Percentiles rank a stretch among this genome's conserved stretches.
Evolutionary conservation across 2,113 vertebrate species (phyloP).

Genomic region (Dromiciops gliroides): DNA sequence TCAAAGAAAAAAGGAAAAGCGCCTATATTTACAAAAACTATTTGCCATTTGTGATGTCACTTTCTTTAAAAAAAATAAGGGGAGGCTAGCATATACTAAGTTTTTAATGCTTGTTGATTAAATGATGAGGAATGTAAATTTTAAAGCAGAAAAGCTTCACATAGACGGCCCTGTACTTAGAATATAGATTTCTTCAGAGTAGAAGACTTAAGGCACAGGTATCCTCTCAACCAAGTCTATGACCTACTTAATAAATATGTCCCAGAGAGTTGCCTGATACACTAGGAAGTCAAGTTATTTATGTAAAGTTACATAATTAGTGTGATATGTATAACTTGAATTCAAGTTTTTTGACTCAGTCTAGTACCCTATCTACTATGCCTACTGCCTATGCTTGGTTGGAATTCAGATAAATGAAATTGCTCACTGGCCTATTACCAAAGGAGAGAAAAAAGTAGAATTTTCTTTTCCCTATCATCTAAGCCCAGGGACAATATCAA

Average conservation of each 20-base stretch:
- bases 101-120: background rate
- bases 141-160: background rate
- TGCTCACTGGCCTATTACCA: background rate
- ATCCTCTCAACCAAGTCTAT: background rate
- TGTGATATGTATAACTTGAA: background rate
- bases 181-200: background rate
- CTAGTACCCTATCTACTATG: background rate
- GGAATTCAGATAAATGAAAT: background rate
- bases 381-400: background rate
- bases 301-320: background rate
- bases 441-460: background rate
- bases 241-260: background rate
- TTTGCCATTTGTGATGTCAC: background rate
- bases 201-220: too few species aligned
- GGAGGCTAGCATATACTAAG: background rate
- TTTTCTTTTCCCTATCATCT: background rate
- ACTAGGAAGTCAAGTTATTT: background rate
- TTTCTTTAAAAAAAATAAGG: background rate
- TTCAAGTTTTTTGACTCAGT: background rate
- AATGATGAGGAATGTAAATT: background rate
- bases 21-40: background rate
- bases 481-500: background rate
- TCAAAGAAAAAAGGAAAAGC: background rate
- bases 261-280: background rate
- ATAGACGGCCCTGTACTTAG: background rate